Evolutionary conservation across 2,797 vertebrate species (phyloP), one percentile per base, ranked within the genome.

Genomic region (Melanotaenia trifasciata): DNA sequence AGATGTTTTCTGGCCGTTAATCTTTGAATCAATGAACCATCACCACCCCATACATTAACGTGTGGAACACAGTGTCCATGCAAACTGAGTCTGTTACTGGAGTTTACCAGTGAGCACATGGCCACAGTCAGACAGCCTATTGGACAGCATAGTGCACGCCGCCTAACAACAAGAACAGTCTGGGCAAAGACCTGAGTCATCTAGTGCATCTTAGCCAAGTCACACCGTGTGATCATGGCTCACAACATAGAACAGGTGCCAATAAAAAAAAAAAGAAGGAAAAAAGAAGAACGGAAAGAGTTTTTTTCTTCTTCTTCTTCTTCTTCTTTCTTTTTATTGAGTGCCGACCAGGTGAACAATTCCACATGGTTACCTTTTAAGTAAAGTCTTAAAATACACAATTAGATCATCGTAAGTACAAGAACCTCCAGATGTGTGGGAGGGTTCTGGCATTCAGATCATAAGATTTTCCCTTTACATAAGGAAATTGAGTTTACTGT

Each of bases 141-240:
- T 84, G 81, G 80, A 76, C 80, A 80, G 72, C 79, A 60, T 71
- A 47, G 65, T 87, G 85, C 80, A 83, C 51, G 40, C 72, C 12
- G 77, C 89, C 77, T 85, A 79, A 86, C 87, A 85, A 91, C 82
- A 76, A 88, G 83, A 75, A 58, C 76, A 63, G 85, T 67, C 86
- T 70, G 76, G 70, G 78, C 78, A 84, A 86, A 87, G 84, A 78
- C 90, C 91, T 91, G 88, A 91, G 84, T 93, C 89, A 93, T 88
- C 81, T 65, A 64, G 36, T 77, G 66, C 66, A 50, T 78, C 50
- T 71, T 66, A 18, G 89, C 90, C 87, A 86, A 90, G 81, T 84
- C 85, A 53, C 89, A 64, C 76, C 61, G 77, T 83, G 89, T 77
- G 83, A 84, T 75, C 82, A 47, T 50, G 77, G 83, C 76, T 81